phyloP scores from a whole-genome alignment of 2,888 invertebrate genomes.

The Netelia melanura region DNA sequence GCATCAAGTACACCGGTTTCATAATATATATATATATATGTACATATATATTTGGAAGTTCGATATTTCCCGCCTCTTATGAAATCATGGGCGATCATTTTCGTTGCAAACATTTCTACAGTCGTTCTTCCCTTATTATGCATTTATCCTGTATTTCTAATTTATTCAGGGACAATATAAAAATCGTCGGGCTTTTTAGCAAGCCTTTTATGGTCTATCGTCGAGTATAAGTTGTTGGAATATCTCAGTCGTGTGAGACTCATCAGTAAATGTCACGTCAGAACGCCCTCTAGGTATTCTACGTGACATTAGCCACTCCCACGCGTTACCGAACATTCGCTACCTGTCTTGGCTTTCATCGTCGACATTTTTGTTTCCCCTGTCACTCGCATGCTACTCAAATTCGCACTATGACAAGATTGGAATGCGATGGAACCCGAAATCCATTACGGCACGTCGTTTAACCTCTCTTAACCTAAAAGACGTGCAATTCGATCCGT shows the following conservation, averaged over 20 bases:
- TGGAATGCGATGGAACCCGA: neutral
- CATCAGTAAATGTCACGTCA: neutral
- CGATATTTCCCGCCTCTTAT: neutral
- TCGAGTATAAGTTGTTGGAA: neutral
- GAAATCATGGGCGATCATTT: neutral
- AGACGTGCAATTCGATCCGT: neutral
- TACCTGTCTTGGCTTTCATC: constrained; percentile 38
- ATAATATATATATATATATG: neutral
- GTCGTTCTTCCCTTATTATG: neutral
- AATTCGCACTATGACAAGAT: neutral
- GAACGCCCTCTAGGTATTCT: neutral
- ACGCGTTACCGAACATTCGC: constrained; percentile 22
- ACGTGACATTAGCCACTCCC: constrained; percentile 41
- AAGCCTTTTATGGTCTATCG: neutral
- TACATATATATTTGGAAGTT: neutral
- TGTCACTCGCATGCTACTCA: neutral
- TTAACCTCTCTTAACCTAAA: constrained; percentile 11
- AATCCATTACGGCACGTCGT: constrained; percentile 37
- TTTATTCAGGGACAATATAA: neutral
- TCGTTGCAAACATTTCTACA: neutral
- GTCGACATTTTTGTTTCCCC: constrained; percentile 28
- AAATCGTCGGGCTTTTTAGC: neutral
- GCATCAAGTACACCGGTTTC: neutral
- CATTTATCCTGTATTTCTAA: neutral
- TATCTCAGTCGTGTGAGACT: constrained; percentile 3